Evolutionary conservation across 2,113 vertebrate species (phyloP).

Genomic region (Carollia perspicillata): DNA sequence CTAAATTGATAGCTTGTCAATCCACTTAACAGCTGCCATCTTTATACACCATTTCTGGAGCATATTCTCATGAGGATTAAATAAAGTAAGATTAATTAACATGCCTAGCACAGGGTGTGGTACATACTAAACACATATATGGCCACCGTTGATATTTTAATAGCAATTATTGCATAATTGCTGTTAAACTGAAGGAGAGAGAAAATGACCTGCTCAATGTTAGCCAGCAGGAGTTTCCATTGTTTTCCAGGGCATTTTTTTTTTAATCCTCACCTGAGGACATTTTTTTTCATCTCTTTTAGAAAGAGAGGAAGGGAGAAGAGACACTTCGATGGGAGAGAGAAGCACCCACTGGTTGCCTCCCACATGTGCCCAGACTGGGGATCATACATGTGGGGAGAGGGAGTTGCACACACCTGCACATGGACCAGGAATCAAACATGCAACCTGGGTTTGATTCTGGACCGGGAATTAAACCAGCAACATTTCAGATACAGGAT

Average conservation of each 20-base stretch:
- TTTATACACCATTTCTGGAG: neutral
- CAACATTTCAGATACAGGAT: too few species aligned
- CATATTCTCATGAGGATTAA: neutral
- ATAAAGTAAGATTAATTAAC: conserved; percentile 45
- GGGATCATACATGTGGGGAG: too few species aligned
- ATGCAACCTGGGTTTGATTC: too few species aligned
- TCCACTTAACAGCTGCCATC: conserved; percentile 44
- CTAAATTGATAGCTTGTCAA: conserved; percentile 59
- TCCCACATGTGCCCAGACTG: too few species aligned
- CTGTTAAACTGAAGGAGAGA: neutral
- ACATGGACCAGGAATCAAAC: too few species aligned
- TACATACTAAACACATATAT: neutral
- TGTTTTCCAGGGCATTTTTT: neutral
- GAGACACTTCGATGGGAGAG: too few species aligned
- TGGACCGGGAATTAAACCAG: too few species aligned
- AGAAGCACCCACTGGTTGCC: too few species aligned
- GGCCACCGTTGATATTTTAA: conserved; percentile 27
- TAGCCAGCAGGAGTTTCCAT: neutral
- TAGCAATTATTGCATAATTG: neutral
- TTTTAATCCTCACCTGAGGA: too few species aligned
- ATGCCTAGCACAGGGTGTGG: neutral
- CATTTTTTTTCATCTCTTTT: too few species aligned
- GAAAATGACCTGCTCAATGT: neutral
- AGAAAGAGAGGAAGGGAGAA: too few species aligned
- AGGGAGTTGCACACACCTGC: too few species aligned